phyloP scores from a whole-genome alignment of 2,888 invertebrate genomes.

The Dynastes grantii region DNA sequence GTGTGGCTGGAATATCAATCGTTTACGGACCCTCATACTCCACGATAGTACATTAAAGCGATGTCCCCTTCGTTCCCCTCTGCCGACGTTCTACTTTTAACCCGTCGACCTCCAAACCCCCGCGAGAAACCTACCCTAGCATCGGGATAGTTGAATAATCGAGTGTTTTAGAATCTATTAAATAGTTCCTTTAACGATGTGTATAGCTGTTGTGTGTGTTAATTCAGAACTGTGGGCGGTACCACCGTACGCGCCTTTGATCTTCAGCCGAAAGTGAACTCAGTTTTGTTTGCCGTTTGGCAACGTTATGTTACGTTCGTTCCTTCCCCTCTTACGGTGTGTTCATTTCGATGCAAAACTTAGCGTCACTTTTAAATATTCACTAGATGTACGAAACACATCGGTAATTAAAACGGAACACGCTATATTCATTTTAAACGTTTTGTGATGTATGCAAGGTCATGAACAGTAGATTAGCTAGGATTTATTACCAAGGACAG shows the following conservation, averaged over 20 bases:
- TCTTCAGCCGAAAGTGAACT: conserved; percentile 55
- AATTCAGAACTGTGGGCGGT: conserved; percentile 62
- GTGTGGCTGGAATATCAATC: conserved; percentile 62
- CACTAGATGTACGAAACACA: conserved; percentile 63
- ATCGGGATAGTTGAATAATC: conserved; percentile 56
- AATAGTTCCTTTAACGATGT: conserved; percentile 60
- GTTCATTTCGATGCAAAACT: conserved; percentile 58
- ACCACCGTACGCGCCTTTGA: conserved; percentile 63
- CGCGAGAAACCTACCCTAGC: conserved; percentile 33
- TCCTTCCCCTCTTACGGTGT: conserved; percentile 54
- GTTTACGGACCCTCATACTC: conserved; percentile 38
- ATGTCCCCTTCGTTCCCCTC: not conserved
- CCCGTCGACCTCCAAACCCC: not conserved
- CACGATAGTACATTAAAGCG: conserved; percentile 28
- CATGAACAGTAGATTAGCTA: conserved; percentile 54
- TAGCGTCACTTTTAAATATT: conserved; percentile 67
- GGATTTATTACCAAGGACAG: conserved; percentile 25
- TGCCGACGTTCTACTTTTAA: not conserved
- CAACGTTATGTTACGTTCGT: conserved; percentile 51
- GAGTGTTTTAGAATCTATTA: conserved; percentile 62
- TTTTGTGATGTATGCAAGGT: conserved; percentile 56
- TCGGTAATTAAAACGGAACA: conserved; percentile 65
- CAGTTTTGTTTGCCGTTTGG: conserved; percentile 49
- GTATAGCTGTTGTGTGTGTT: conserved; percentile 62
- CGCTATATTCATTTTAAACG: conserved; percentile 57